Evolutionary conservation across 1,140 invertebrate species (phyloP).

Genomic region (Nymphalis io): DNA sequence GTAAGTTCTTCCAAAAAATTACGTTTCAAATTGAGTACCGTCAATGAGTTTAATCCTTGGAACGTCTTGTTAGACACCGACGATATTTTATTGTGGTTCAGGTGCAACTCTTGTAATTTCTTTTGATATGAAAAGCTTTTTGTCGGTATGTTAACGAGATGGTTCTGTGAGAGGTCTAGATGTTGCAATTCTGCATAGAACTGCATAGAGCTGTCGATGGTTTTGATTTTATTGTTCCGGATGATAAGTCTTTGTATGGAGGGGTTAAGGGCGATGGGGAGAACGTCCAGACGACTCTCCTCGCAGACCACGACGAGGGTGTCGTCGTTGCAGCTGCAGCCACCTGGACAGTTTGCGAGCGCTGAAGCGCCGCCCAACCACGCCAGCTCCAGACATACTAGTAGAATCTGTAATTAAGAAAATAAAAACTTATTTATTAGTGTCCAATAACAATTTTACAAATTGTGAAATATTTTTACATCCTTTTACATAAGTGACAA

Average conservation of each 20-base stretch:
- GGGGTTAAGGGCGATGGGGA: constrained; percentile 95
- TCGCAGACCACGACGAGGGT: constrained; percentile 93
- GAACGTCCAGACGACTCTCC: constrained; percentile 91
- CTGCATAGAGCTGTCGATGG: constrained; percentile 91
- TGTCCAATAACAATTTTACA: neutral
- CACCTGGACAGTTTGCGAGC: constrained; percentile 86
- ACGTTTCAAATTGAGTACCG: constrained; percentile 89
- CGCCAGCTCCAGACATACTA: constrained; percentile 61
- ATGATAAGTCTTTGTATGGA: constrained; percentile 91
- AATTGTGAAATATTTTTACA: neutral
- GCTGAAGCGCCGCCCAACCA: constrained; percentile 65
- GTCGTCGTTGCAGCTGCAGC: constrained; percentile 93
- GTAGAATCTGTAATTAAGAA: constrained; percentile 62
- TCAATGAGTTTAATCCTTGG: constrained; percentile 87
- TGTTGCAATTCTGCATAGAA: constrained; percentile 92
- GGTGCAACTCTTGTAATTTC: constrained; percentile 89
- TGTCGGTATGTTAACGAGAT: constrained; percentile 88
- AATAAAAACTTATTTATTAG: neutral
- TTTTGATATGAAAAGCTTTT: constrained; percentile 90
- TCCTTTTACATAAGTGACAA: too few relatives aligned
- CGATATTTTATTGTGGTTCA: constrained; percentile 93
- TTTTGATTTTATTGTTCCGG: constrained; percentile 92
- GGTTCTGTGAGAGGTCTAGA: constrained; percentile 91
- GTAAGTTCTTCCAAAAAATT: constrained; percentile 91
- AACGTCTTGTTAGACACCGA: constrained; percentile 89